Evolutionary conservation across 2,797 vertebrate species (phyloP), one percentile per base, ranked within the genome.

Genomic region (Anomalospiza imberbis): DNA sequence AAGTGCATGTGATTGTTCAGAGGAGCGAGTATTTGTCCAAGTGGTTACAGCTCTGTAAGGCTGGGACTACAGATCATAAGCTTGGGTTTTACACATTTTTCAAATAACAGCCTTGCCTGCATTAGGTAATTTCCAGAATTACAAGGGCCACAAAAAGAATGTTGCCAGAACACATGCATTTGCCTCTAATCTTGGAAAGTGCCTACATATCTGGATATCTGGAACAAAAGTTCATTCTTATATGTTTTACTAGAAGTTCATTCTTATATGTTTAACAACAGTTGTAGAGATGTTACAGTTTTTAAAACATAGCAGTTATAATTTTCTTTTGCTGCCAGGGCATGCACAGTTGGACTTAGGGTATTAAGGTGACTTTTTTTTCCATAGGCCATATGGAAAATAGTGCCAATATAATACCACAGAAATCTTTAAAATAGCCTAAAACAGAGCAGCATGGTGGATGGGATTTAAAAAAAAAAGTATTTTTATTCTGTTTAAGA

Each of bases 291-390:
- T 88, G 60, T 76, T 79, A 67, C 40, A 62, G 32, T 34, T 76
- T 91, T 86, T 88, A 73, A 91, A 90, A 74, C 40, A 58, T 8
- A 85, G 79, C 62, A 79, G 38, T 86, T 90, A 70, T 12, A 66
- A 28, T 93, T 91, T 91, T 57, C 58, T 60, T 92, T 93, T 90
- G 88, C 45, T 85, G 79, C 62, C 63, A 79, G 68, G 85, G 48
- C 79, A 86, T 73, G 70, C 66, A 88, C 66, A 84, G 76, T 86
- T 90, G 67, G 74, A 86, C 53, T 86, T 76, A 26, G 51, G 93
- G n/a, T 85, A 86, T 78, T 96, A 92, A 96, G 85, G 82, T 92
- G 82, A 86, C 87, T 91, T 73, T 42, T 34, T 42, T 61, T 5
- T 21, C 20, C 29, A 92, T 81, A 84, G 79, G 70, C 79, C 28